Percentiles rank a stretch among this genome's conserved stretches.
These are phyloP conservation scores for Pseudopipra pipra DNA, from an alignment of 2,113 vertebrate species.

Conservation along the genomic window DNA sequence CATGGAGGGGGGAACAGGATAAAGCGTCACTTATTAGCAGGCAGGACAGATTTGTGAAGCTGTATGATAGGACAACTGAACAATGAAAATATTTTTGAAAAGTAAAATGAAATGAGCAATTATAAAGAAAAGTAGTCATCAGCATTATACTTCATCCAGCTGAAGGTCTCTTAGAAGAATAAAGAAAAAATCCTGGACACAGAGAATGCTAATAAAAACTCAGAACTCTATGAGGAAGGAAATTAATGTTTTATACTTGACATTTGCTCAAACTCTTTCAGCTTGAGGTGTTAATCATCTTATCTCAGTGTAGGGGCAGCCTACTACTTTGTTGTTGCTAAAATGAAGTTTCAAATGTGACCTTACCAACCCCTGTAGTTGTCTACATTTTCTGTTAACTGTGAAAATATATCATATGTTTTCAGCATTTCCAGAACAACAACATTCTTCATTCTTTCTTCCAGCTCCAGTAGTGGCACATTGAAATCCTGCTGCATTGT, in stretches of 20 bases:
- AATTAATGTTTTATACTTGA: neutral
- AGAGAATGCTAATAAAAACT: neutral
- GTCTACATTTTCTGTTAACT: neutral
- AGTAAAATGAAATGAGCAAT: neutral
- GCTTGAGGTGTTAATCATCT: neutral
- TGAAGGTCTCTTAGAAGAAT: neutral
- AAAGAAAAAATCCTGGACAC: neutral
- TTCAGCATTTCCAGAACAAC: neutral
- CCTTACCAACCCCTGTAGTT: neutral
- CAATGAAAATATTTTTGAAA: neutral
- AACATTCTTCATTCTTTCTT: neutral
- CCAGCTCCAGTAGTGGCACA: neutral
- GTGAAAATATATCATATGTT: neutral
- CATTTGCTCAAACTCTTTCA: neutral
- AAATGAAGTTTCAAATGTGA: neutral
- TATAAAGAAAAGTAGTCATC: neutral
- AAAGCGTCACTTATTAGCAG: neutral
- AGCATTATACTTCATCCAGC: neutral
- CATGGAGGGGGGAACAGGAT: accelerated
- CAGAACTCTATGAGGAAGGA: neutral
- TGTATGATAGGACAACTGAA: neutral
- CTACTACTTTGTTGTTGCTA: neutral
- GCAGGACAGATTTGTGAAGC: neutral
- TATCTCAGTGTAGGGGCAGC: neutral
- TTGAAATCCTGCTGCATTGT: neutral